These are phyloP conservation scores for Loris lydekkerianus DNA, from an alignment of 2,797 vertebrate species.

Conservation along the genomic window DNA sequence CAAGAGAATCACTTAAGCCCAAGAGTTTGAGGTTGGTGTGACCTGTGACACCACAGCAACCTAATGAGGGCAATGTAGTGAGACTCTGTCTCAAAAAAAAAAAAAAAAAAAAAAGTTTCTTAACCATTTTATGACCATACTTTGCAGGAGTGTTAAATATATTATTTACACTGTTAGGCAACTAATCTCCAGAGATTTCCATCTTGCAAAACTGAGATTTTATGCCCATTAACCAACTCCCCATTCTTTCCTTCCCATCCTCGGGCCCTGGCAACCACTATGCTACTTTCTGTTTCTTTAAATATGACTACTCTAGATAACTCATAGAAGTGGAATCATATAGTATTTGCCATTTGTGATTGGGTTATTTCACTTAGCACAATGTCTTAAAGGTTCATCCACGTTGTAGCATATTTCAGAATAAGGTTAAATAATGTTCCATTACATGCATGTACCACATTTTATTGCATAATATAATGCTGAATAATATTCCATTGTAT, in stretches of 20 bases:
- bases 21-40: too few relatives aligned
- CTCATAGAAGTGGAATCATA: not conserved
- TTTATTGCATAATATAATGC: too few relatives aligned
- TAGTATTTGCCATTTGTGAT: not conserved
- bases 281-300: not conserved
- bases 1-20: too few relatives aligned
- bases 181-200: not conserved
- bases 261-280: not conserved
- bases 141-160: not conserved
- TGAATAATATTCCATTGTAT: too few relatives aligned
- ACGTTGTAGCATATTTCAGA: not conserved
- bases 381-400: not conserved
- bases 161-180: not conserved
- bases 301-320: not conserved
- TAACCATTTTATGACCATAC: not conserved
- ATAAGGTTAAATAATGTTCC: too few relatives aligned
- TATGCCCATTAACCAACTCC: not conserved
- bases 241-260: not conserved
- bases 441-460: too few relatives aligned
- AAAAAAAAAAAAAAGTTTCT: not conserved
- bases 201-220: not conserved
- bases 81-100: too few relatives aligned
- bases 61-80: too few relatives aligned
- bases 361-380: too few relatives aligned
- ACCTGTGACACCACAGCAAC: too few relatives aligned